These are phyloP conservation scores for Anoplopoma fimbria DNA, from an alignment of 2,113 vertebrate species.

Conservation along the genomic window DNA sequence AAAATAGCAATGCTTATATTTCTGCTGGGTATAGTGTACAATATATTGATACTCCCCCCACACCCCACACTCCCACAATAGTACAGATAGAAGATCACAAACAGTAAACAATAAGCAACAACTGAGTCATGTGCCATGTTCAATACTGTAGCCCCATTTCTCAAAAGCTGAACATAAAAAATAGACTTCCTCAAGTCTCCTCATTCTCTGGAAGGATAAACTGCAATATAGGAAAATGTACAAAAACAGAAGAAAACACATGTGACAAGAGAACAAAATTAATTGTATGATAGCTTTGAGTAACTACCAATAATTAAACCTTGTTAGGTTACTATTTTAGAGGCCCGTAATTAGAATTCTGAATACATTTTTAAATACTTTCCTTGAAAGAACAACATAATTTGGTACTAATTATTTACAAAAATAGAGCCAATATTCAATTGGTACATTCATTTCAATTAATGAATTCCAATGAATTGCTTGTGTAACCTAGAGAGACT, in stretches of 20 bases:
- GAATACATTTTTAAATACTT: constrained; percentile 3
- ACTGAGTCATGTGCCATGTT: constrained; percentile 44
- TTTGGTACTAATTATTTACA: neutral
- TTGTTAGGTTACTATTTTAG: too few species aligned
- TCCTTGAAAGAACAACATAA: neutral
- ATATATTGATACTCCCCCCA: constrained; percentile 67
- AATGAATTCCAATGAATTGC: neutral
- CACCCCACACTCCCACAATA: constrained; percentile 36
- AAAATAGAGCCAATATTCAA: constrained; percentile 2
- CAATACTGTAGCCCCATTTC: constrained; percentile 60
- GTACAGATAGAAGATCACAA: constrained; percentile 49
- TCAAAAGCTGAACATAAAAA: constrained; percentile 40
- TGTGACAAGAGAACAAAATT: constrained; percentile 30
- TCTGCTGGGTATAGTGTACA: constrained; percentile 82
- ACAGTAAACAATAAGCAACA: constrained; percentile 45
- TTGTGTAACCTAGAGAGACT: neutral
- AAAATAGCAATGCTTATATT: constrained; percentile 87
- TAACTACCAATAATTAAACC: neutral
- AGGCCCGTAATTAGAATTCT: too few species aligned
- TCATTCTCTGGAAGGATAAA: constrained; percentile 86
- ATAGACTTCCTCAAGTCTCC: constrained; percentile 43
- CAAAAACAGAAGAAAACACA: constrained; percentile 56
- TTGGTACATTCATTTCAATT: neutral
- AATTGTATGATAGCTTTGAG: constrained; percentile 25
- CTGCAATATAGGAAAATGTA: constrained; percentile 85